Evolutionary conservation across 2,113 vertebrate genomes (phyloP), one percentile per base, ranked within the genome.

Genomic region (Verasper variegatus): DNA sequence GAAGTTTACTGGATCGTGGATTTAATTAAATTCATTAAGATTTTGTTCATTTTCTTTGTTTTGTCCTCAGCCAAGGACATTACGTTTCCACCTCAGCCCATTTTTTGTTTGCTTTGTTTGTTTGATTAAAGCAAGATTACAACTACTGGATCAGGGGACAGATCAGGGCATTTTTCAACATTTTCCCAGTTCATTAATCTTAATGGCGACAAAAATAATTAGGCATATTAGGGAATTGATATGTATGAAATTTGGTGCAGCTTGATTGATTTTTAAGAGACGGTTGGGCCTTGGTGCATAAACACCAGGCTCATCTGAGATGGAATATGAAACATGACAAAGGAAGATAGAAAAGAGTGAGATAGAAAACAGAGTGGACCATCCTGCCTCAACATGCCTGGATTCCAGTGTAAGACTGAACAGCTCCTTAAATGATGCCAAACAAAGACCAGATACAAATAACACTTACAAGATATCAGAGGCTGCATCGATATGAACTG

Each of bases 301-400:
- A 24, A 62, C 52, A 15, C 14, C 2, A 2, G 15, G 31, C 18
- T 75, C 31, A 67, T 15, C 26, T 21, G 61, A 64, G n/a, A 35
- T 15, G 64, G 17, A 52, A 26, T 35, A 51, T 27, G 45, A 56
- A 49, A 60, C 18, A 60, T 14, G 23, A 7, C 54, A 23, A 15
- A 55, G 12, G 60, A 64, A 37, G 65, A 7, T 27, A 5, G 60
- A 14, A 51, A 35, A 80, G 12, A 27, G 2, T 26, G 17, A 31
- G 21, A 58, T 15, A 31, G 3, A 47, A 54, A 72, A 67, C 49
- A 71, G 62, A 72, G 59, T 17, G 26, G 57, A 62, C 60, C 47
- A 56, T 84, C 90, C 35, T 92, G 89, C 75, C 71, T 70, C 64
- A 78, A 80, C 90, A 84, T 75, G 88, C 74, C 84, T 83, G 81